phyloP scores from a whole-genome alignment of 2,113 vertebrate genomes.

The Pomatorhinus ruficollis region DNA sequence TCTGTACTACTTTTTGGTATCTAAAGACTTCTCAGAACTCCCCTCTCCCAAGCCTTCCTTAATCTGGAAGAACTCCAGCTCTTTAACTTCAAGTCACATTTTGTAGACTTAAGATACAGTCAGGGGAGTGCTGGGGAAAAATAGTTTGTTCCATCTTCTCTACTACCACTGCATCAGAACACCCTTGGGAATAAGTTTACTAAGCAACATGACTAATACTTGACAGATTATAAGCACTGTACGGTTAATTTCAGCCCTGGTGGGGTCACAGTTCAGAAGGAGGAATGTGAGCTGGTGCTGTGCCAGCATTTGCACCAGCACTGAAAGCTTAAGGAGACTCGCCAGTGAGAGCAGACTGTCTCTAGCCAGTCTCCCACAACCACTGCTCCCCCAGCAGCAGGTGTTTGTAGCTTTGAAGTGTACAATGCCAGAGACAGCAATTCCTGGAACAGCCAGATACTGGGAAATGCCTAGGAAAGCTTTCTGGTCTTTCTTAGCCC shows the following conservation, averaged over 20 bases:
- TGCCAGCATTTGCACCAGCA: background rate
- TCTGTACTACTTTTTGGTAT: background rate
- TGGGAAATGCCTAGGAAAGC: background rate
- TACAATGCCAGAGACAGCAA: background rate
- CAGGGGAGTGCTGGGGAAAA: background rate
- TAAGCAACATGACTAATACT: background rate
- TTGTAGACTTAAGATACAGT: background rate
- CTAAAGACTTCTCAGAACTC: background rate
- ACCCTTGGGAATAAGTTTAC: background rate
- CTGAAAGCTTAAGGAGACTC: background rate
- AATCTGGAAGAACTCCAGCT: background rate
- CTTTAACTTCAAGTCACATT: background rate
- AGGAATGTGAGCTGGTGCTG: background rate
- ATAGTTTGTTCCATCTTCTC: background rate
- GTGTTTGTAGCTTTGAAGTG: background rate
- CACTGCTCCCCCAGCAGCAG: background rate
- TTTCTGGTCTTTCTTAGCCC: background rate
- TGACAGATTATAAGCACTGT: background rate
- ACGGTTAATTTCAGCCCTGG: background rate
- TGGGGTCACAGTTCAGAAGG: conserved; percentile 13
- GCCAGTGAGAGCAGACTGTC: background rate
- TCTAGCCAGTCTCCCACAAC: background rate
- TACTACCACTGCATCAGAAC: background rate
- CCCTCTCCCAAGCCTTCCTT: background rate
- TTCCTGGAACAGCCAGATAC: background rate